These are phyloP conservation scores for Erebia palarica DNA, from an alignment of 2,888 invertebrate genomes.

Conservation along the genomic window DNA sequence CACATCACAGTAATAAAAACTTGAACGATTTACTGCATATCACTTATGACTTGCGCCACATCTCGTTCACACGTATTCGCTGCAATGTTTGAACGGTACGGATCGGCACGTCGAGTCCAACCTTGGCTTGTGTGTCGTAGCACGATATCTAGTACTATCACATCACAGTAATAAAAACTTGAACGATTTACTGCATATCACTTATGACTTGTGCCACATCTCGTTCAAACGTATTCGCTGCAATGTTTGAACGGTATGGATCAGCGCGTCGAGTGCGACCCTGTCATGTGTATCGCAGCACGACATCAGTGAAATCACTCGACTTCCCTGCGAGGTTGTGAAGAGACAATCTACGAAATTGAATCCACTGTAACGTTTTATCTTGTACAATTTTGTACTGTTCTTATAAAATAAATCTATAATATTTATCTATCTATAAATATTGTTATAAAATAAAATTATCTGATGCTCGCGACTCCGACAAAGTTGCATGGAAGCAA, in stretches of 20 bases:
- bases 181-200: neutral
- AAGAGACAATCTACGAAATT: neutral
- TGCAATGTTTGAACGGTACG: conserved; percentile 54
- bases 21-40: neutral
- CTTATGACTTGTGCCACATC: conserved; percentile 21
- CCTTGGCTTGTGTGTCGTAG: conserved; percentile 47
- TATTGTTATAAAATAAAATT: too few species aligned
- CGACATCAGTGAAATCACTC: conserved; percentile 33
- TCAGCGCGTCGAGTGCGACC: conserved; percentile 56
- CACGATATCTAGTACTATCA: conserved; percentile 37
- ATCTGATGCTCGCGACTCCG: too few species aligned
- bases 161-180: neutral
- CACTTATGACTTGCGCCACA: conserved; percentile 18
- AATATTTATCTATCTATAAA: too few species aligned
- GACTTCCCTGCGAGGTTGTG: conserved; percentile 1
- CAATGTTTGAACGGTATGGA: conserved; percentile 57
- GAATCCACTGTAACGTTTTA: neutral
- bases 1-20: too few species aligned
- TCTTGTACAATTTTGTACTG: too few species aligned
- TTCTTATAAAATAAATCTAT: too few species aligned
- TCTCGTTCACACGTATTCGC: conserved; percentile 21
- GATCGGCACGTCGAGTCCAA: conserved; percentile 58
- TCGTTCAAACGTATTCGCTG: conserved; percentile 27
- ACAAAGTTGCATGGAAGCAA: too few species aligned
- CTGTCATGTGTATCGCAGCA: conserved; percentile 47